phyloP scores from a whole-genome alignment of 2,888 invertebrate species.

The Sepiola atlantica region DNA sequence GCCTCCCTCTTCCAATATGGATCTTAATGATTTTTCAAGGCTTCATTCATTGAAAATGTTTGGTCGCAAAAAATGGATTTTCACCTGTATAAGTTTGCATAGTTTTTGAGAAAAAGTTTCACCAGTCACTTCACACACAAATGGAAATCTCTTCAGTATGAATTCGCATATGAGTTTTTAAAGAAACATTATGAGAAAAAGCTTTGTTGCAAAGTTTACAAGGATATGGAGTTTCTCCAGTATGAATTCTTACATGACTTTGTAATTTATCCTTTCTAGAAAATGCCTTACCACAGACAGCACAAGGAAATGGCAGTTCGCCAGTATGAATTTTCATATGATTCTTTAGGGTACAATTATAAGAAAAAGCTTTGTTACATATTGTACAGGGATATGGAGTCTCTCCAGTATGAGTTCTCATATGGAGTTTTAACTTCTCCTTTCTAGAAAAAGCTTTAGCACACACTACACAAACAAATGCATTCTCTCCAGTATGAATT shows the following conservation, averaged over 20 bases:
- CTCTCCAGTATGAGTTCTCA: not conserved
- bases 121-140: too few species aligned
- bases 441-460: constrained; percentile 32
- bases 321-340: not conserved
- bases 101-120: too few species aligned
- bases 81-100: too few species aligned
- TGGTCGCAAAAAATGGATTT: too few species aligned
- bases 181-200: not conserved
- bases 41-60: too few species aligned
- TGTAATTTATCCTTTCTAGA: not conserved
- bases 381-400: not conserved
- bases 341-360: not conserved
- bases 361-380: not conserved
- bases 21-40: too few species aligned
- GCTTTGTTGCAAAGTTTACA: not conserved
- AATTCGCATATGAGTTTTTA: not conserved
- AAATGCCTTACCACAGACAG: not conserved
- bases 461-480: not conserved
- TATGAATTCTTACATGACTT: not conserved
- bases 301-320: not conserved
- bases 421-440: not conserved
- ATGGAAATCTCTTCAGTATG: not conserved
- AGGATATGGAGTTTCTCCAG: not conserved
- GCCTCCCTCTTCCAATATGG: too few species aligned
- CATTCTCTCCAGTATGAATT: not conserved